A percentile compares a stretch with the other conserved stretches of the same genome.
phyloP scores from a whole-genome alignment of 2,797 vertebrate species.

The Cryptoblepharus egeriae region DNA sequence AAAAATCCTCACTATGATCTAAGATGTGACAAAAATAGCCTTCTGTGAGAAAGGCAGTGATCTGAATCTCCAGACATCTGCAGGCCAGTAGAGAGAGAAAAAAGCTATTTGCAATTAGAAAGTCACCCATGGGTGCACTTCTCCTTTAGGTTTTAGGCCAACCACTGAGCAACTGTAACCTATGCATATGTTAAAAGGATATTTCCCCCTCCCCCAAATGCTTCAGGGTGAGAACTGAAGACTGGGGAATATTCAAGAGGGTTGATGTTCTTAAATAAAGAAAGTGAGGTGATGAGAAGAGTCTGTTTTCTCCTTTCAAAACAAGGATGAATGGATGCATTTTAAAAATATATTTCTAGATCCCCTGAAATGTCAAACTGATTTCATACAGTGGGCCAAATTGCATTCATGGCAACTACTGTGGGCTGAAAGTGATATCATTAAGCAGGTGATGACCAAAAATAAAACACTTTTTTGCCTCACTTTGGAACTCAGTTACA shows the following conservation, averaged over 20 bases:
- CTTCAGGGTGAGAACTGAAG: not conserved
- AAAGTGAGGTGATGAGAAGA: not conserved
- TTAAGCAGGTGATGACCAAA: no score
- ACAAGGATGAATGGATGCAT: not conserved
- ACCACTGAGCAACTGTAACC: conserved; percentile 34
- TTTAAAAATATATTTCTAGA: no score
- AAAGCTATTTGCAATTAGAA: conserved; percentile 61
- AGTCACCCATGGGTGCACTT: conserved; percentile 42
- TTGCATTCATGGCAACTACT: not conserved
- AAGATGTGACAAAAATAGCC: conserved; percentile 65
- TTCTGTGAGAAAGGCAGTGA: conserved; percentile 62
- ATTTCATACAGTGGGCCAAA: no score
- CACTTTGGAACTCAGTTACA: no score
- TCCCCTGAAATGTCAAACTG: no score
- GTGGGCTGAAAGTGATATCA: no score
- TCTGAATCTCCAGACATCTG: conserved; percentile 57
- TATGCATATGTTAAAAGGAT: conserved; percentile 6
- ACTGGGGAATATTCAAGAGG: not conserved
- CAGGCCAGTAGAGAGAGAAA: conserved; percentile 48
- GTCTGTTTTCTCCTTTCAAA: no score
- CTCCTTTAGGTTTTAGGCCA: conserved; percentile 55
- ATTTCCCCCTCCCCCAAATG: not conserved
- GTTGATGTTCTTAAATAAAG: not conserved
- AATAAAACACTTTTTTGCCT: no score
- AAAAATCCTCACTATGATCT: conserved; percentile 50